Evolutionary conservation across 1,140 invertebrate genomes (phyloP).

Genomic region (Monochamus saltuarius): DNA sequence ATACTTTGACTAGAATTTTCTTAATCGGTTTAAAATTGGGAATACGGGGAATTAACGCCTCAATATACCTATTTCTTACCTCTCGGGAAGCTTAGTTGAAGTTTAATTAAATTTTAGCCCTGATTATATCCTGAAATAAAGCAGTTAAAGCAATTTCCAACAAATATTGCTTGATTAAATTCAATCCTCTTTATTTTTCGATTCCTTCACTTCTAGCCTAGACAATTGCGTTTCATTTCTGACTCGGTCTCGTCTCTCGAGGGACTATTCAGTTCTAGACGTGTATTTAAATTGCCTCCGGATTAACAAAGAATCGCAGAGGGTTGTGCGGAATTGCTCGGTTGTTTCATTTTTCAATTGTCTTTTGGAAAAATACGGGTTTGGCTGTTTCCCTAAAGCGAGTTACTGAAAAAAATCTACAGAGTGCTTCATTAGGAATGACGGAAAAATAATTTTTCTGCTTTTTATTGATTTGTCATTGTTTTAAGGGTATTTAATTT

Average conservation of each 20-base stretch:
- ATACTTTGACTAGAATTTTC: slow-evolving; percentile 39
- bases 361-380: no score
- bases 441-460: no score
- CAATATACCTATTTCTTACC: slow-evolving; percentile 43
- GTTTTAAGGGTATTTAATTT: no score
- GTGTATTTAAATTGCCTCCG: slow-evolving; percentile 26
- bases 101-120: slow-evolving; percentile 48
- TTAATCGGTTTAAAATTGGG: slow-evolving; percentile 47
- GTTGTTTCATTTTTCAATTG: no score
- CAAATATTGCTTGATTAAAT: slow-evolving; percentile 49
- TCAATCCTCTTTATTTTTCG: slow-evolving; percentile 40
- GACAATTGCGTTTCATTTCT: no score
- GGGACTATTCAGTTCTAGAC: slow-evolving; percentile 12
- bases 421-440: no score
- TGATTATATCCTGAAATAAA: slow-evolving; percentile 47
- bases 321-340: no score
- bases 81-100: slow-evolving; percentile 32
- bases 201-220: slow-evolving; percentile 1
- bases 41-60: slow-evolving; percentile 43
- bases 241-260: no score
- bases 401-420: no score
- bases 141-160: slow-evolving; percentile 39
- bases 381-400: no score
- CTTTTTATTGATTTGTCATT: no score
- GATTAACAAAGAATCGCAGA: no score